These are phyloP conservation scores for Daphoenositta chrysoptera DNA, from an alignment of 2,113 vertebrate genomes.

Conservation along the genomic window DNA sequence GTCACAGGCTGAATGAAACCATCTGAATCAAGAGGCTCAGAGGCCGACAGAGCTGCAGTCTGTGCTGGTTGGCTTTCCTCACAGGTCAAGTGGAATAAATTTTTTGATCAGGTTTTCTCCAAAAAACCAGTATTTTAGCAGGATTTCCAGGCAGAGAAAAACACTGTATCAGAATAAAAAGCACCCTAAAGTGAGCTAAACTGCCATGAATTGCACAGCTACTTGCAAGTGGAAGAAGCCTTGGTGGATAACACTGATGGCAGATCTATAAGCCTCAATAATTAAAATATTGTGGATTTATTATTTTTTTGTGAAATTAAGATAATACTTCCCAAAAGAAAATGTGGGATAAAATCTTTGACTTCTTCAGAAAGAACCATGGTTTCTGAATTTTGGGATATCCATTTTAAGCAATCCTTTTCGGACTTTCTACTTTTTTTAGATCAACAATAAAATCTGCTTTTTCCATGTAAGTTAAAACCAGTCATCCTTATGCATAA, in stretches of 20 bases:
- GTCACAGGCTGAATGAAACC: not conserved
- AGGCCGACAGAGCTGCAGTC: not conserved
- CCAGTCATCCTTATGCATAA: not conserved
- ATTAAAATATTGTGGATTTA: not conserved
- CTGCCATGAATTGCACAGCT: not conserved
- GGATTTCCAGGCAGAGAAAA: not conserved
- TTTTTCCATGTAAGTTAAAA: slow-evolving; percentile 13
- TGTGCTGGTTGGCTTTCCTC: not conserved
- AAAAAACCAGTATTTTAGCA: not conserved
- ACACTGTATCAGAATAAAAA: not conserved
- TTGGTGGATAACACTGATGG: not conserved
- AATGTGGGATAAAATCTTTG: not conserved
- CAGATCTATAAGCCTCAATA: not conserved
- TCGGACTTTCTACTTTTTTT: not conserved
- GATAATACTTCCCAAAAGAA: not conserved
- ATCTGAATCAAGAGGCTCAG: not conserved
- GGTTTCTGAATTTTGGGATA: not conserved
- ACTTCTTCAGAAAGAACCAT: not conserved
- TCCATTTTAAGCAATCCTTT: not conserved
- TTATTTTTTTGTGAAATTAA: not conserved
- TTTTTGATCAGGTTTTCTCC: not conserved
- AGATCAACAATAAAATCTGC: not conserved
- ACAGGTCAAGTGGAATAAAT: not conserved
- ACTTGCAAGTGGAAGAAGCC: not conserved
- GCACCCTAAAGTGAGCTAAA: not conserved